Evolutionary conservation across 2,113 vertebrate species (phyloP), one percentile per base, ranked within the genome.

Genomic region (Empidonax alnorum): DNA sequence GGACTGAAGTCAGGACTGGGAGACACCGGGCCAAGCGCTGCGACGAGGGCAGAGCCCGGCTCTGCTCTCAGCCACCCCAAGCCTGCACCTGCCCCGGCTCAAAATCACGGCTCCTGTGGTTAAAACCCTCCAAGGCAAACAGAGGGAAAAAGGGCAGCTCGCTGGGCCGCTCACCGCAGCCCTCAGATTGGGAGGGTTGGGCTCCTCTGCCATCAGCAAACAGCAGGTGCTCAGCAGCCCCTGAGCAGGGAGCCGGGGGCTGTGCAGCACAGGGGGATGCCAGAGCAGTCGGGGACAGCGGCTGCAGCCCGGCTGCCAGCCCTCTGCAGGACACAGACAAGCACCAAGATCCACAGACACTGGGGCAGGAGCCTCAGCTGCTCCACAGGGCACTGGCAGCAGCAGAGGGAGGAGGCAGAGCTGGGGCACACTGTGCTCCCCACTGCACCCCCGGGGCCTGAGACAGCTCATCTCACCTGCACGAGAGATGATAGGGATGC

Each of bases 11-110:
- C 15, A 21, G 22, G 49, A 9, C 31, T 8, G n/a, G 47, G 22
- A 39, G 50, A 39, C 13, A 2, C 14, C 0, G 0, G 11, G 25
- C 33, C 5, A 5, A 30, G 59, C 2, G 2, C 25, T 6, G n/a
- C 10, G 4, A 27, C 0, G 0, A n/a, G 25, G 14, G 9, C 9
- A 2, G 37, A 66, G 16, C 35, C 16, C 4, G 2, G 30, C 5
- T 47, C 71, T 35, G 79, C 33, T 33, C 33, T 21, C 14, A 9
- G 33, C 5, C 19, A 7, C 27, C 14, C 17, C 23, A 44, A 37
- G 35, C 23, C 69, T 17, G 39, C 1, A 0, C 9, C 55, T 35
- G 16, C n/a, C 22, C 14, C 56, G 31, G 61, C 28, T 21, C 52
- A 23, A 58, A 63, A 50, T 46, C 67, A 10, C 12, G 1, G 28